Percentiles rank a stretch among this genome's conserved stretches.
These are phyloP conservation scores for Anabacerthia variegaticeps DNA, from an alignment of 2,797 vertebrate species.

Conservation along the genomic window DNA sequence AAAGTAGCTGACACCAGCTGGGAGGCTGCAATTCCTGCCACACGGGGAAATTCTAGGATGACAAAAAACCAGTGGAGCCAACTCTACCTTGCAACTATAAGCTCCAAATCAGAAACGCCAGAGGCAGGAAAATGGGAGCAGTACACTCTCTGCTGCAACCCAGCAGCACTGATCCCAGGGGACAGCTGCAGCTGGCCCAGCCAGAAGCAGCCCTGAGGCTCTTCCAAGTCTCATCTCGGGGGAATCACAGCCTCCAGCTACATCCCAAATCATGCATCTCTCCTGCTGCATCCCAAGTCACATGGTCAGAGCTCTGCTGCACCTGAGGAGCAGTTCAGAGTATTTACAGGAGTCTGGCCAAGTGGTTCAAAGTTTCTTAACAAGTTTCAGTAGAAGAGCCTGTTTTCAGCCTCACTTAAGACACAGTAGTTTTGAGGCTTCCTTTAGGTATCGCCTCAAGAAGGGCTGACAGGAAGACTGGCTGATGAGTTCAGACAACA, in stretches of 20 bases:
- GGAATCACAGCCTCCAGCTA: not conserved
- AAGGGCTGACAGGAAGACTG: not conserved
- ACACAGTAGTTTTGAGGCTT: not conserved
- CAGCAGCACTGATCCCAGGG: not conserved
- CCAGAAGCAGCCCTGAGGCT: not conserved
- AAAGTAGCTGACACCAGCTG: not conserved
- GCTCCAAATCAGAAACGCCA: not conserved
- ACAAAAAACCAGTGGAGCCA: not conserved
- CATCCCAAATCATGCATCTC: not conserved
- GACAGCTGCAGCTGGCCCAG: not conserved
- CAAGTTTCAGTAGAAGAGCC: not conserved
- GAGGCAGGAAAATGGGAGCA: not conserved
- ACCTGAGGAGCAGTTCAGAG: not conserved
- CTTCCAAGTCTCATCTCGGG: not conserved
- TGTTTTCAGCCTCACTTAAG: not conserved
- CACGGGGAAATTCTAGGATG: not conserved
- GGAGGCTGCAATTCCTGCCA: not conserved
- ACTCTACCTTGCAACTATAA: not conserved
- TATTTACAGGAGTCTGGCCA: not conserved
- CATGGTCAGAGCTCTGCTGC: rapidly evolving
- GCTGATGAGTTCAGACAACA: not conserved
- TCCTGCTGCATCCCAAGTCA: not conserved
- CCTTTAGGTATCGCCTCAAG: not conserved
- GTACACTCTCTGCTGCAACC: not conserved
- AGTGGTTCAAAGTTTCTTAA: not conserved